These are phyloP conservation scores for Xiphias gladius DNA, from an alignment of 2,113 vertebrate genomes.

Conservation along the genomic window DNA sequence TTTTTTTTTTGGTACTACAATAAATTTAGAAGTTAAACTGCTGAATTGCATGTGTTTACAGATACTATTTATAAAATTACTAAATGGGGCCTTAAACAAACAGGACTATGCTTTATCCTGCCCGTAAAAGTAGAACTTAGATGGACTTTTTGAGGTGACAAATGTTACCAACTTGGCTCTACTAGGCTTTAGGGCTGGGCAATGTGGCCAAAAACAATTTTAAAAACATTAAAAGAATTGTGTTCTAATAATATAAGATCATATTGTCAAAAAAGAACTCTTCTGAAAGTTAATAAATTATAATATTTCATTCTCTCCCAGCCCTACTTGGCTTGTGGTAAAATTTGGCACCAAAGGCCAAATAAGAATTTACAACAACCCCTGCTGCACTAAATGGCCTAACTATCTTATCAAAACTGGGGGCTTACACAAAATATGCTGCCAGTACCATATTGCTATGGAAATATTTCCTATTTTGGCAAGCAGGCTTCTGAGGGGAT, in stretches of 20 bases:
- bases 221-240: too few relatives aligned
- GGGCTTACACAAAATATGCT: not conserved
- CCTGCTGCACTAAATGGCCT: not conserved
- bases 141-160: not conserved
- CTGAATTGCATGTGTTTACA: not conserved
- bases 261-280: not conserved
- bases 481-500: not conserved
- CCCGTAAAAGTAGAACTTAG: not conserved
- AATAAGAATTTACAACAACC: not conserved
- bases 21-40: not conserved
- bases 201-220: not conserved
- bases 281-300: not conserved
- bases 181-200: not conserved
- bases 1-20: too few relatives aligned
- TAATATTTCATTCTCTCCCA: not conserved
- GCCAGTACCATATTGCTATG: not conserved
- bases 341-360: not conserved
- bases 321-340: not conserved
- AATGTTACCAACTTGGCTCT: not conserved
- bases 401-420: not conserved
- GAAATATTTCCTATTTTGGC: not conserved
- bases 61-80: not conserved
- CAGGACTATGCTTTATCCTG: not conserved
- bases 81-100: not conserved
- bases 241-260: not conserved